A percentile compares a stretch with the other conserved stretches of the same genome.
Evolutionary conservation across 1,140 invertebrate genomes (phyloP).

Genomic region (Lycorma delicatula): DNA sequence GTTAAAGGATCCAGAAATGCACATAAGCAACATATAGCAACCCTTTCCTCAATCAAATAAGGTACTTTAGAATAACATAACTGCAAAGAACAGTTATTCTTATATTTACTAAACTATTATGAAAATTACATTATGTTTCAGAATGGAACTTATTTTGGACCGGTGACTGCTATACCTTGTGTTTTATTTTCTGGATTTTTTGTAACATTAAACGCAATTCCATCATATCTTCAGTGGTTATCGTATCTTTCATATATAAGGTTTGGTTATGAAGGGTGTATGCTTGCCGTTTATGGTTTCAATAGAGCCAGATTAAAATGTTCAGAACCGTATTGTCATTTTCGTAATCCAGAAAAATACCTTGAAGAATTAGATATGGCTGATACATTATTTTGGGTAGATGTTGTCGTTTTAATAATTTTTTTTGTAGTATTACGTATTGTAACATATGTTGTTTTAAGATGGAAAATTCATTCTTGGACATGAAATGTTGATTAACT

Average conservation of each 20-base stretch:
- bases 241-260: slow-evolving; percentile 85
- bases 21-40: too few relatives aligned
- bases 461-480: slow-evolving; percentile 60
- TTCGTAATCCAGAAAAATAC: slow-evolving; percentile 63
- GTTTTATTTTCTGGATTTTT: slow-evolving; percentile 90
- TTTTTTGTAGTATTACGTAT: slow-evolving; percentile 76
- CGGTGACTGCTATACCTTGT: slow-evolving; percentile 54
- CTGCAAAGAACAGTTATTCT: too few relatives aligned
- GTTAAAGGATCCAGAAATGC: too few relatives aligned
- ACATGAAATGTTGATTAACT: too few relatives aligned
- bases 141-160: slow-evolving; percentile 88
- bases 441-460: slow-evolving; percentile 77
- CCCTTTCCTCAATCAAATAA: too few relatives aligned
- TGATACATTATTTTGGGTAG: slow-evolving; percentile 64
- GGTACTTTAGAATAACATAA: too few relatives aligned
- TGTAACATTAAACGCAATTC: slow-evolving; percentile 78
- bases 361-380: slow-evolving; percentile 71
- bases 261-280: slow-evolving; percentile 70
- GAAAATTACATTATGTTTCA: too few relatives aligned
- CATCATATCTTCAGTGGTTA: slow-evolving; percentile 72
- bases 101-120: too few relatives aligned
- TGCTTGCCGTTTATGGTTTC: slow-evolving; percentile 70
- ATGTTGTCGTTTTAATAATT: slow-evolving; percentile 65
- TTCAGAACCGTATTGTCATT: slow-evolving; percentile 69
- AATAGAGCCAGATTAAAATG: slow-evolving; percentile 59